Percentiles rank a stretch among this genome's conserved stretches.
Evolutionary conservation across 1,140 invertebrate species (phyloP).

Genomic region (Halyomorpha halys): DNA sequence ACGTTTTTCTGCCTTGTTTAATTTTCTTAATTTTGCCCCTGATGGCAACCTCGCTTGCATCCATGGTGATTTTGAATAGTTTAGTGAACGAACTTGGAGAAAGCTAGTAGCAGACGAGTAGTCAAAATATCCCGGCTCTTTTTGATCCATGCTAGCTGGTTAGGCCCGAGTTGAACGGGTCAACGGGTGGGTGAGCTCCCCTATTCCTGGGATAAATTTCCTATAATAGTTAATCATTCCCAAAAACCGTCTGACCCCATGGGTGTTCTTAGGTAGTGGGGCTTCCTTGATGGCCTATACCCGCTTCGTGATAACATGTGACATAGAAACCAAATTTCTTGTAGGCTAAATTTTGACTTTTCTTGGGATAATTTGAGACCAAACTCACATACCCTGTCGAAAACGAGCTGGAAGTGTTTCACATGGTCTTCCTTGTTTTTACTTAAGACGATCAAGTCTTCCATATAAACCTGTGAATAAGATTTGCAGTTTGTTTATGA

Average conservation of each 20-base stretch:
- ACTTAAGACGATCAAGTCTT: neutral
- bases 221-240: no score
- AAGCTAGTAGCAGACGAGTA: no score
- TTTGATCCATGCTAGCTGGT: no score
- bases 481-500: conserved; percentile 30
- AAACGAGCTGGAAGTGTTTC: neutral
- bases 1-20: conserved; percentile 37
- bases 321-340: neutral
- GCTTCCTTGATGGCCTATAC: neutral
- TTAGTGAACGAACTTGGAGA: no score
- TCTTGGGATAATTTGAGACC: neutral
- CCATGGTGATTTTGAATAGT: no score
- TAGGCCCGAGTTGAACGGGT: no score
- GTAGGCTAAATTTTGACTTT: neutral
- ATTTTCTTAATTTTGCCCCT: no score
- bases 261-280: neutral
- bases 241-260: no score
- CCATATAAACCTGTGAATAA: conserved; percentile 6
- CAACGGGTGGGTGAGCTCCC: no score
- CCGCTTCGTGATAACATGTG: neutral
- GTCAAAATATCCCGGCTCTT: conserved; percentile 12
- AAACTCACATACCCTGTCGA: neutral
- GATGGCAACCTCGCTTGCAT: no score
- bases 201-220: no score
- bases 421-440: neutral